Evolutionary conservation across 2,888 invertebrate species (phyloP), one percentile per base, ranked within the genome.

Genomic region (Sisyra nigra): DNA sequence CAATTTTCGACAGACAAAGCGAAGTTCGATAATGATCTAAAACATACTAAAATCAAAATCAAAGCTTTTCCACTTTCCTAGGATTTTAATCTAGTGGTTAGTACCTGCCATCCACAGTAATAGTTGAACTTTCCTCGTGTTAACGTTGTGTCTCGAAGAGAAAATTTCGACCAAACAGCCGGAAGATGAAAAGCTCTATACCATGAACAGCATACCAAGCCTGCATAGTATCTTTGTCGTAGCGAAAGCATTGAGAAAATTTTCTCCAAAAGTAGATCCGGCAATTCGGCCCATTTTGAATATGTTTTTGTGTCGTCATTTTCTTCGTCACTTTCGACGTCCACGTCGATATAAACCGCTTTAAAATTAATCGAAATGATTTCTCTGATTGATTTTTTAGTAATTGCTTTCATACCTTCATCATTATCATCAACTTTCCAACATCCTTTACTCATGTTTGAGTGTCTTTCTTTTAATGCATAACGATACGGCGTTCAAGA

Each of bases 21-120:
- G 82, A 80, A 0, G 80, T 76, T 45, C 81, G 65, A 54, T 79
- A 65, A 55, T 83, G 83, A 62, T 84, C 84, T 51, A 87, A 60
- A 53, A 79, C 74, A 52, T 77, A 71, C 66, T 80, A 58, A 50
- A 67, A 67, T 37, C 60, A 62, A 47, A 34, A 11, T 34, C 8
- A 34, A 34, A 7, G 11, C 3, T 34, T 2, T n/a, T 14, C 3
- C 8, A n/a, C 8, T 14, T 13, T 9, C 31, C 31, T 9, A 32
- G 6, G 19, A 38, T 10, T 17, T 18, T 4, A 36, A 3, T 11
- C 6, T 13, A 8, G n/a, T 11, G 2, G 15, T 8, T 35, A 30
- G 49, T 55, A 71, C 72, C 63, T 80, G 81, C 78, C 84, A 86
- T 13, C 86, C 86, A 40, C 80, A 77, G 57, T 83, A 85, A 52